Percentiles rank a stretch among this genome's conserved stretches.
These are phyloP conservation scores for Diploptera punctata DNA, from an alignment of 2,888 invertebrate species.

Conservation along the genomic window DNA sequence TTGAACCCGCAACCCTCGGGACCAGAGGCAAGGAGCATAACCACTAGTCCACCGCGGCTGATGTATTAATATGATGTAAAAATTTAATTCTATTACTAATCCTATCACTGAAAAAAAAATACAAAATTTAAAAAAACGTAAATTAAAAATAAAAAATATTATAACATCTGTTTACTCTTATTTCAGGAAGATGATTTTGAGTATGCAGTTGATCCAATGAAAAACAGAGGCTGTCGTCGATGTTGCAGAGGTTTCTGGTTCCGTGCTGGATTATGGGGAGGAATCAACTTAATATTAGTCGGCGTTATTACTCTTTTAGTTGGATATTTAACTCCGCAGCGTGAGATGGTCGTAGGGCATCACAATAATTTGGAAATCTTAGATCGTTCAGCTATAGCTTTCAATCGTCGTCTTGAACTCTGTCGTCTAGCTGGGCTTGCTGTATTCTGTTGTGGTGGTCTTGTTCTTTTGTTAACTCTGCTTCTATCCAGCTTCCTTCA, in stretches of 20 bases:
- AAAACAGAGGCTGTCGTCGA: constrained; percentile 26
- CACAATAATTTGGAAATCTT: constrained; percentile 52
- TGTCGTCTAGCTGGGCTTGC: constrained; percentile 58
- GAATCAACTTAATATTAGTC: constrained; percentile 56
- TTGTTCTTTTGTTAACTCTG: constrained; percentile 55
- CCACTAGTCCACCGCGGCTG: too few species aligned
- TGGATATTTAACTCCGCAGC: constrained; percentile 57
- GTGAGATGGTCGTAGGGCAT: constrained; percentile 51
- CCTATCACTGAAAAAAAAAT: too few species aligned
- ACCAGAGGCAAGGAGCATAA: too few species aligned
- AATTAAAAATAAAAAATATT: too few species aligned
- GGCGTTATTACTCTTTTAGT: constrained; percentile 58
- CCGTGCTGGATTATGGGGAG: constrained; percentile 56
- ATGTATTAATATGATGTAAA: too few species aligned
- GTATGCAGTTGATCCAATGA: constrained; percentile 52
- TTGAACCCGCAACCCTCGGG: too few species aligned
- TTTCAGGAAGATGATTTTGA: constrained; percentile 49
- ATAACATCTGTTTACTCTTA: too few species aligned
- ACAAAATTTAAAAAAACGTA: background rate
- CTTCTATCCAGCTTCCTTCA: constrained; percentile 55
- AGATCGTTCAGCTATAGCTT: constrained; percentile 54
- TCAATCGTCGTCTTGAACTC: constrained; percentile 56
- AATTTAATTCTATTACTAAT: too few species aligned
- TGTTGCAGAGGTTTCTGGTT: constrained; percentile 52
- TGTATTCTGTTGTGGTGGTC: constrained; percentile 57